These are phyloP conservation scores for Pagrus major DNA, from an alignment of 2,113 vertebrate species.

Conservation along the genomic window DNA sequence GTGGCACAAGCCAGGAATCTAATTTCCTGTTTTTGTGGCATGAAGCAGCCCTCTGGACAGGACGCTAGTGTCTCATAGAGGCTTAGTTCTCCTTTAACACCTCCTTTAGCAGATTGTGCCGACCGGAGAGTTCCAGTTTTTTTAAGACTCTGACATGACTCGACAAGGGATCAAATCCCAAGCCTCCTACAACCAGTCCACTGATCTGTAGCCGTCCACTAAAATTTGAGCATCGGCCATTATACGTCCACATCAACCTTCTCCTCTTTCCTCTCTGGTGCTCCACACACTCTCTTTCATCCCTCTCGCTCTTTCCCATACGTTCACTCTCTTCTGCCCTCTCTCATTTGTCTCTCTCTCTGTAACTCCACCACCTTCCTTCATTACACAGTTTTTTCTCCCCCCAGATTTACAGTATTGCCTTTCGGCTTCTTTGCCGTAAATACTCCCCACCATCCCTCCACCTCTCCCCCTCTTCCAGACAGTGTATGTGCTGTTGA, in stretches of 20 bases:
- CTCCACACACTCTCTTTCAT: constrained; percentile 4
- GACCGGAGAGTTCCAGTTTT: constrained; percentile 15
- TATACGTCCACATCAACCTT: constrained; percentile 17
- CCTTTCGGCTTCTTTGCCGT: constrained; percentile 53
- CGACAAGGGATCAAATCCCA: constrained; percentile 42
- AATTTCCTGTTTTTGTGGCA: constrained; percentile 26
- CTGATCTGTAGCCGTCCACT: constrained; percentile 36
- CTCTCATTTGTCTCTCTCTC: constrained; percentile 21
- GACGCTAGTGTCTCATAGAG: constrained; percentile 29
- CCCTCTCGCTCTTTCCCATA: constrained; percentile 8
- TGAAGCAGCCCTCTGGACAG: constrained; percentile 23
- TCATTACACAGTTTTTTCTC: constrained; percentile 3
- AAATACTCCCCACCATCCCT: constrained; percentile 51
- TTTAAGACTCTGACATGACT: constrained; percentile 39
- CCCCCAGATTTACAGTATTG: constrained; percentile 51
- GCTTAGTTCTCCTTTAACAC: constrained; percentile 41
- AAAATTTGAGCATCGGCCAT: constrained; percentile 35
- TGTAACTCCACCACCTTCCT: constrained; percentile 16
- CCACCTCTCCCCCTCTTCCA: constrained; percentile 13
- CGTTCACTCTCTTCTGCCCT: constrained; percentile 9
- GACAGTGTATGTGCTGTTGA: constrained; percentile 39
- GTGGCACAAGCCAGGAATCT: constrained; percentile 14
- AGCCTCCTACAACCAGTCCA: constrained; percentile 34
- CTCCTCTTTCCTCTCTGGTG: background rate
- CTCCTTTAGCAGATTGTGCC: constrained; percentile 34